Percentiles rank a stretch among this genome's conserved stretches.
Conservation (phyloP, 2,888 invertebrate genomes). For the Strigamia maritima region DNA sequence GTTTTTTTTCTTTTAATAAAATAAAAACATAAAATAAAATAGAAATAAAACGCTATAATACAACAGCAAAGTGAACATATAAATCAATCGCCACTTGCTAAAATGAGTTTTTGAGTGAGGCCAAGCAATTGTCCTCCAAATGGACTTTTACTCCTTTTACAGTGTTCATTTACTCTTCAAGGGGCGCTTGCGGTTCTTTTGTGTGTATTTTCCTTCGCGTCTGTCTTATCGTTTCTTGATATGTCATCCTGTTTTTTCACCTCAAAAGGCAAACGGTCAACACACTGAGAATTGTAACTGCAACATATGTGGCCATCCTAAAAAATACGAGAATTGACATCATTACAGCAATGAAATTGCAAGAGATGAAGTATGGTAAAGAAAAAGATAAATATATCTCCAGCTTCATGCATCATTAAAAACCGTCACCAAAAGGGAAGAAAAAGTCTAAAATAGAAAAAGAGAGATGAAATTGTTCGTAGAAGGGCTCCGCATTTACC, state of each 20-base stretch:
- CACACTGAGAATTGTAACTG: slow-evolving; percentile 57
- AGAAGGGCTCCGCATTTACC: slow-evolving; percentile 25
- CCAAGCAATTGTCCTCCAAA: neutral
- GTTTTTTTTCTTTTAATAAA: slow-evolving; percentile 2
- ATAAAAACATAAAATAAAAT: slow-evolving; percentile 10
- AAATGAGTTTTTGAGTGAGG: slow-evolving; percentile 23
- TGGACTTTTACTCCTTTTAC: neutral
- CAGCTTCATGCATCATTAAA: slow-evolving; percentile 8
- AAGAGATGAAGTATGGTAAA: neutral
- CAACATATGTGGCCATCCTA: slow-evolving; percentile 58
- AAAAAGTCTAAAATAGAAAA: slow-evolving; percentile 9
- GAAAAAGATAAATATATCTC: neutral
- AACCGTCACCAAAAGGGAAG: slow-evolving; percentile 31
- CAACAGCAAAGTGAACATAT: slow-evolving; percentile 34
- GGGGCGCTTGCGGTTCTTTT: neutral
- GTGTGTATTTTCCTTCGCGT: neutral
- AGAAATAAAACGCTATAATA: slow-evolving; percentile 28
- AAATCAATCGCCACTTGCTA: slow-evolving; percentile 8
- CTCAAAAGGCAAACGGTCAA: slow-evolving; percentile 39
- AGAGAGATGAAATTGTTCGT: neutral
- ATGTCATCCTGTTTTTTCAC: slow-evolving; percentile 34
- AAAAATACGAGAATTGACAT: slow-evolving; percentile 46
- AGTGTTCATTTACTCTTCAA: slow-evolving; percentile 13
- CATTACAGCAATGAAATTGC: neutral
- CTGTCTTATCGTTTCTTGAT: slow-evolving; percentile 26